Base-by-base conservation (phyloP, 35 echinoderm and acorn worm genomes). In the Eucidaris tribuloides region DNA sequence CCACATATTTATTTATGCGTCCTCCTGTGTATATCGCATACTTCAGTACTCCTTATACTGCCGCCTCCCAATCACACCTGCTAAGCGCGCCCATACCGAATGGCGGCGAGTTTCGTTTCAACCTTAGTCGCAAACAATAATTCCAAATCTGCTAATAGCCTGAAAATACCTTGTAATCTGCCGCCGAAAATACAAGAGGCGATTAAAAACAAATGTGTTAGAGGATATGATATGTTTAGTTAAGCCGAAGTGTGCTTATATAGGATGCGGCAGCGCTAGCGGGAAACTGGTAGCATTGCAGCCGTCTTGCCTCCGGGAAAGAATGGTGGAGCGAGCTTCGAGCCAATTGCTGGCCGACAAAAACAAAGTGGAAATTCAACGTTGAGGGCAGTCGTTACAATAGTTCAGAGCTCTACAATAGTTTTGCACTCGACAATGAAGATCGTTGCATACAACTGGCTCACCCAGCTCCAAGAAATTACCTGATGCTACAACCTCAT, bases 151-250 rank as follows among this genome's bases (percentile, higher is more conserved):
- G 44, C 68, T 74, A 74, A 74, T 74, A 74, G 38, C 41, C 37
- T 7, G 68, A 74, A 35, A 74, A 38, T 44, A 38, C 5, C 34
- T 22, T 74, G 68, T 74, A 74, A 74, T 74, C 68, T 74, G 68
- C 68, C 68, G 68, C 68, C 38, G 68, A 74, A 74, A 74, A 17
- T 42, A 74, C 41, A 74, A n/a, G 0, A 3, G 40, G 40, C 44
- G 68, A 74, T 74, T 74, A 74, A 36, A 36, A 44, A 38, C 17
- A 74, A 44, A 22, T 41, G 68, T 38, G 40, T 42, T 35, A 42
- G 29, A 40, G 28, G 40, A n/a, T n/a, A n/a, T 18, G 68, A 24
- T n/a, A 44, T 44, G 68, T 38, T 41, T 38, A 40, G 44, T 38
- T 74, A 74, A 22, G 39, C 41, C 1, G 68, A 42, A n/a, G 68